Evolutionary conservation across 2,888 invertebrate genomes (phyloP), one percentile per base, ranked within the genome.

Genomic region (Athetis lepigone): DNA sequence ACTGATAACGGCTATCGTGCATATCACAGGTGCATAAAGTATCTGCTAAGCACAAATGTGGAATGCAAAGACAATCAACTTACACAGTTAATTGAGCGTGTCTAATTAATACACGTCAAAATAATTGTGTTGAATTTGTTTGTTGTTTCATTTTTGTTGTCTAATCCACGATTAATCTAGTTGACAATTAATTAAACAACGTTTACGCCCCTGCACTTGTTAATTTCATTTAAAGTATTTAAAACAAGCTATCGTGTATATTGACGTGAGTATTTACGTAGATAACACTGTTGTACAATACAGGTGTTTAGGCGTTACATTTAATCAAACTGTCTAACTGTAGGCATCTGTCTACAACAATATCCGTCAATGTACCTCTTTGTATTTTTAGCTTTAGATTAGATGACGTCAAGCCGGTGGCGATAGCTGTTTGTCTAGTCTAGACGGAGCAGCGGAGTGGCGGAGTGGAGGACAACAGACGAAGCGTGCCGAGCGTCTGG

Each of bases 391-490:
- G 68, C 59, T 71, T 68, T 70, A 67, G 69, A 73, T 77, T 66
- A 75, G 42, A 70, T 83, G 73, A 80, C 75, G 81, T 80, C 70
- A 81, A 76, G 74, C 66, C 70, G 72, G 36, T 56, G 64, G 81
- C 82, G 80, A 86, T 84, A 83, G 82, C 79, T 90, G 88, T 90
- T 90, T 90, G 88, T 86, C 85, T 87, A 86, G 92, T 90, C 90
- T 90, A 90, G 91, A 90, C 90, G 77, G 74, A 82, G 78, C 66
- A 45, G 65, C 19, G 47, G 77, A 81, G 75, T 78, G 77, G 75
- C 80, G 80, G 81, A 82, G 76, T 84, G 85, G 85, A 89, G 89
- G 90, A 91, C 90, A 87, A 84, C 86, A 89, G 84, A 85, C 87
- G 88, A 87, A 84, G 82, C 86, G 86, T 85, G 86, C 82, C 82